A percentile compares a stretch with the other conserved stretches of the same genome.
Evolutionary conservation across 2,113 vertebrate genomes (phyloP).

Genomic region (Rhinogobius similis): DNA sequence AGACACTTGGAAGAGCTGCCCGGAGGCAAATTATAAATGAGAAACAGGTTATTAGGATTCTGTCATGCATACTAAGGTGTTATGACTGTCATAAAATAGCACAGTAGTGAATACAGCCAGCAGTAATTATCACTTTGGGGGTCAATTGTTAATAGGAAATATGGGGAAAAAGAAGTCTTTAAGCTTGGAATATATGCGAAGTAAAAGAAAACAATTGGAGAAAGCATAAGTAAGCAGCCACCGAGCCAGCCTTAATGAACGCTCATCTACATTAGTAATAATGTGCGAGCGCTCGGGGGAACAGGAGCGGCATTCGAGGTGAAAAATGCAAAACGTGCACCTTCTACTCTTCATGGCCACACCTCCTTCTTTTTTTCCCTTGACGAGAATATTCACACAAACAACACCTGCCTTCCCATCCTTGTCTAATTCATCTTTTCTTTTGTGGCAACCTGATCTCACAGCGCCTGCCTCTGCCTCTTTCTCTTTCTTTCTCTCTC

Average conservation of each 20-base stretch:
- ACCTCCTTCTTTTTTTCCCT: constrained; percentile 18
- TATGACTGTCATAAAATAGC: constrained; percentile 65
- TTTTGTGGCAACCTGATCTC: constrained; percentile 60
- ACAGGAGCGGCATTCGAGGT: constrained; percentile 40
- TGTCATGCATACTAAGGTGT: constrained; percentile 74
- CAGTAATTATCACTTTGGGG: constrained; percentile 56
- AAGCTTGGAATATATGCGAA: constrained; percentile 12
- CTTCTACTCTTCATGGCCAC: constrained; percentile 18
- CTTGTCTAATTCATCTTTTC: constrained; percentile 49
- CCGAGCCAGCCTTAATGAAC: constrained; percentile 50
- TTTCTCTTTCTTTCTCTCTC: constrained; percentile 21
- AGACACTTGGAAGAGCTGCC: constrained; percentile 70
- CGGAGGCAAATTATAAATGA: constrained; percentile 77
- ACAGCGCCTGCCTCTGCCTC: constrained; percentile 30
- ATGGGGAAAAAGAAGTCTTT: constrained; percentile 19
- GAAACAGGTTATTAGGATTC: constrained; percentile 77
- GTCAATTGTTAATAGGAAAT: constrained; percentile 23
- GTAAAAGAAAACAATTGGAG: constrained; percentile 12
- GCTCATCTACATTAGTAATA: constrained; percentile 64
- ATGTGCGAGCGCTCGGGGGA: constrained; percentile 39
- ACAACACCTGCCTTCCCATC: constrained; percentile 47
- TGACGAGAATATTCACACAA: constrained; percentile 38
- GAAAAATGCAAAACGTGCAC: constrained; percentile 53
- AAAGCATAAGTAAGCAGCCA: constrained; percentile 29
- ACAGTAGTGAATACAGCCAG: constrained; percentile 46